phyloP scores from a whole-genome alignment of 2,113 vertebrate species.

The Albula glossodonta region DNA sequence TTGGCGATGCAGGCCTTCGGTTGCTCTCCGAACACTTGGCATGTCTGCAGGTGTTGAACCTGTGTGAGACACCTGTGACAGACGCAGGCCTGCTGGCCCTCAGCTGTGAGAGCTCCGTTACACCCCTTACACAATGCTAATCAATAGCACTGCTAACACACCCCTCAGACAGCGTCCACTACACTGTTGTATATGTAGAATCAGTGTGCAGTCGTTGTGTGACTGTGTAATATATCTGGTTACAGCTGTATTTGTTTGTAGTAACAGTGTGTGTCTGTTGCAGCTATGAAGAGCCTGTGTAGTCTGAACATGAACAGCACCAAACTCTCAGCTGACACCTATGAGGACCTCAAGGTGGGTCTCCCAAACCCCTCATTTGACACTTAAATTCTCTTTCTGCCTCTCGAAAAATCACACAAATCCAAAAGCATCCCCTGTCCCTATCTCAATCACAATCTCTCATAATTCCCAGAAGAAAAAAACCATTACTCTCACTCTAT shows the following conservation, averaged over 20 bases:
- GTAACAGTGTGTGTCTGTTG: slow-evolving; percentile 27
- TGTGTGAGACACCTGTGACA: slow-evolving; percentile 96
- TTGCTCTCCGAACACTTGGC: slow-evolving; percentile 96
- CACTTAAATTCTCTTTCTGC: not conserved
- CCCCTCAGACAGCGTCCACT: not conserved
- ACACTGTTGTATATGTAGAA: no score
- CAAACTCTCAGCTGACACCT: slow-evolving; percentile 97
- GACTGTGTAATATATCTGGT: not conserved
- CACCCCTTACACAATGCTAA: slow-evolving; percentile 6
- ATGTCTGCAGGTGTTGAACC: slow-evolving; percentile 95
- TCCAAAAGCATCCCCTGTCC: no score
- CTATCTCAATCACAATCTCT: no score
- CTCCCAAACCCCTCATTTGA: not conserved
- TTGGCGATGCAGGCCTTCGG: slow-evolving; percentile 91
- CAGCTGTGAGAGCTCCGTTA: slow-evolving; percentile 81
- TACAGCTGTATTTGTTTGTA: not conserved
- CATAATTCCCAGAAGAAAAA: no score
- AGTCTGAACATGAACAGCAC: slow-evolving; percentile 99
- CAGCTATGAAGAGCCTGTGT: slow-evolving; percentile 98
- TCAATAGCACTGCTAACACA: not conserved
- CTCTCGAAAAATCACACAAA: no score
- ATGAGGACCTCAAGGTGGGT: slow-evolving; percentile 94
- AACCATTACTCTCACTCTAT: not conserved
- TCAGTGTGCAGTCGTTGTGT: no score
- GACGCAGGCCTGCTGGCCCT: slow-evolving; percentile 95